Percentiles rank a stretch among this genome's conserved stretches.
Conservation (phyloP, 1,140 invertebrate species). For the Chrysoperla carnea region DNA sequence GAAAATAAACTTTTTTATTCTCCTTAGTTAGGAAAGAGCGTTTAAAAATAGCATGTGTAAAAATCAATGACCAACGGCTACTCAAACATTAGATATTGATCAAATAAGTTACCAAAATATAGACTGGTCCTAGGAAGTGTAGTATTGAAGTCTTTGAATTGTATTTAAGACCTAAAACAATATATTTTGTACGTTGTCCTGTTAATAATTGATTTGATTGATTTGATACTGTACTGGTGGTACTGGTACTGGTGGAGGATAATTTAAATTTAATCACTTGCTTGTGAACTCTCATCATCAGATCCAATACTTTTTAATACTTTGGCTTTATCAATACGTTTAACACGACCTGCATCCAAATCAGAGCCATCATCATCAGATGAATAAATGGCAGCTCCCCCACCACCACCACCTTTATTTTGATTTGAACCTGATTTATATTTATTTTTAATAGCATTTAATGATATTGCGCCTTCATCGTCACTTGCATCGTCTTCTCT, state of each 20-base stretch:
- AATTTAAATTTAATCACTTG: slow-evolving; percentile 22
- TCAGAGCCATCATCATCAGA: slow-evolving; percentile 82
- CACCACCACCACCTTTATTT: slow-evolving; percentile 8
- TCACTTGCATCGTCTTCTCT: slow-evolving; percentile 74
- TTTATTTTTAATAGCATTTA: slow-evolving; percentile 88
- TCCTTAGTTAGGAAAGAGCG: too few species aligned
- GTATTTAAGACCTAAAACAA: too few species aligned
- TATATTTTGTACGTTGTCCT: too few species aligned
- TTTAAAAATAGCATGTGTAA: too few species aligned
- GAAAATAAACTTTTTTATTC: too few species aligned
- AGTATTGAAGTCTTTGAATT: too few species aligned
- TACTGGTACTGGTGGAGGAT: slow-evolving; percentile 20
- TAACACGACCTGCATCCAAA: slow-evolving; percentile 56
- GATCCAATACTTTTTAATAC: slow-evolving; percentile 43
- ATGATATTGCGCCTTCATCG: slow-evolving; percentile 77
- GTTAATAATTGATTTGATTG: too few species aligned
- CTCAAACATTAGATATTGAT: too few species aligned
- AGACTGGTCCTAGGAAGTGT: too few species aligned
- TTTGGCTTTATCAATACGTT: slow-evolving; percentile 62
- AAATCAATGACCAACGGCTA: too few species aligned
- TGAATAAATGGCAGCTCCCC: slow-evolving; percentile 66
- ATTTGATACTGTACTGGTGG: too few species aligned
- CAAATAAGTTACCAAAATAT: too few species aligned
- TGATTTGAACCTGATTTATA: slow-evolving; percentile 51
- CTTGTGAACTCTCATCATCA: slow-evolving; percentile 36